A percentile compares a stretch with the other conserved stretches of the same genome.
These are phyloP conservation scores for Macrophya annulata DNA, from an alignment of 2,888 invertebrate genomes.

Conservation along the genomic window DNA sequence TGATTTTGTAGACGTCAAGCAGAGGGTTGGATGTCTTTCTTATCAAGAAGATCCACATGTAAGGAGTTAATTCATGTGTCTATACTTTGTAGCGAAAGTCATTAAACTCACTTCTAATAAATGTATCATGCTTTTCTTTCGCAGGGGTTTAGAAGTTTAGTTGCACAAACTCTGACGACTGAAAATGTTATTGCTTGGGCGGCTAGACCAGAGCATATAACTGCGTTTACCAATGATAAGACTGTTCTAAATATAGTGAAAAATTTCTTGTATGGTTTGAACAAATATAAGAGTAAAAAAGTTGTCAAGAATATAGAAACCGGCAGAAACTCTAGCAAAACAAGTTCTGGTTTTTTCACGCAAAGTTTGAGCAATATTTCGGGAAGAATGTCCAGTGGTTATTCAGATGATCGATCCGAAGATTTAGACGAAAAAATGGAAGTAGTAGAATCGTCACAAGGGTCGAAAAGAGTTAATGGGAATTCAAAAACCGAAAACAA, in stretches of 20 bases:
- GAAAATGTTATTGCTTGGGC: constrained; percentile 87
- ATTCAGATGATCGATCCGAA: constrained; percentile 61
- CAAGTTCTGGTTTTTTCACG: constrained; percentile 62
- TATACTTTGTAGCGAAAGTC: constrained; percentile 29
- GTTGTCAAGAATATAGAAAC: constrained; percentile 56
- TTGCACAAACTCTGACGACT: constrained; percentile 90
- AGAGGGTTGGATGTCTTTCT: constrained; percentile 93
- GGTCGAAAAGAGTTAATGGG: background rate
- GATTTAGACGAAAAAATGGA: constrained; percentile 71
- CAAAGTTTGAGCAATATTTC: constrained; percentile 66
- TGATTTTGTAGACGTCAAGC: constrained; percentile 91
- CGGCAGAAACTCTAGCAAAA: constrained; percentile 55
- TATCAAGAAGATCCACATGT: constrained; percentile 90
- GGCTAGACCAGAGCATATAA: constrained; percentile 85
- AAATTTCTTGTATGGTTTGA: constrained; percentile 82
- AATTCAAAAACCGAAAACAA: background rate
- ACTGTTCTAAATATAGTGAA: constrained; percentile 87
- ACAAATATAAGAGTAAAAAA: constrained; percentile 63
- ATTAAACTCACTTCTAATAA: background rate
- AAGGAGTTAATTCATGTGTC: constrained; percentile 55
- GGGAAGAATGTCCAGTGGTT: constrained; percentile 62
- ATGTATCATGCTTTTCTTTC: background rate
- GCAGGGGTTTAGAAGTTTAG: constrained; percentile 88
- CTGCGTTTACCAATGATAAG: constrained; percentile 88
- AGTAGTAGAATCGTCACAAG: constrained; percentile 65